phyloP scores from a whole-genome alignment of 2,797 vertebrate genomes.

The Sphaeramia orbicularis region DNA sequence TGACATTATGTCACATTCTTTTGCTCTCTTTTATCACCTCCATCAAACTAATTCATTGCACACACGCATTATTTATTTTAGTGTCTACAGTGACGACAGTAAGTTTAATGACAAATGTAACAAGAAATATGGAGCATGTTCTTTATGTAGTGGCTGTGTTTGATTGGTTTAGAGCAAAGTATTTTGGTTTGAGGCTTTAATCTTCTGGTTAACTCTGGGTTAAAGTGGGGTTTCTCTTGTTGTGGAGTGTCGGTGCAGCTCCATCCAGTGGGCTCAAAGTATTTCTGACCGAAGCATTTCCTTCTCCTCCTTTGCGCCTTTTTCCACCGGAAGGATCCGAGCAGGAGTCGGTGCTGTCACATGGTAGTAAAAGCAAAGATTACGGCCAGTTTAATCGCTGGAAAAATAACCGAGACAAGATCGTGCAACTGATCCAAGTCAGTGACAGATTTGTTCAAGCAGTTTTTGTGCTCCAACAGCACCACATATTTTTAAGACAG shows the following conservation, averaged over 20 bases:
- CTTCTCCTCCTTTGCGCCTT: constrained; percentile 7
- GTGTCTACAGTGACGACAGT: constrained; percentile 5
- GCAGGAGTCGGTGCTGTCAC: constrained; percentile 21
- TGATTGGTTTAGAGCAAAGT: constrained; percentile 2
- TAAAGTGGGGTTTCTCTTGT: constrained; percentile 15
- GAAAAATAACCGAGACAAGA: constrained; percentile 29
- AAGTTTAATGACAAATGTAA: constrained; percentile 27
- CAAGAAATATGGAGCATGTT: constrained; percentile 25
- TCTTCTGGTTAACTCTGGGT: constrained; percentile 23
- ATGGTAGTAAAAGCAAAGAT: constrained; percentile 22
- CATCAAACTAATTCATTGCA: constrained; percentile 13
- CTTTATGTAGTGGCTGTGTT: constrained; percentile 3
- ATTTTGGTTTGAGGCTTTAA: constrained; percentile 40
- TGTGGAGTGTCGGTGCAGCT: constrained; percentile 57
- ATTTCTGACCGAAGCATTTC: constrained; percentile 38
- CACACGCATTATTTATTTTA: constrained; percentile 11
- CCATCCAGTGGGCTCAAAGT: constrained; percentile 70
- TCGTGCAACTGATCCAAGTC: constrained; percentile 9
- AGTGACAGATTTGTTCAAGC: constrained; percentile 27
- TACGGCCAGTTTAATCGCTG: constrained; percentile 24
- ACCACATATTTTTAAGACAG: background rate
- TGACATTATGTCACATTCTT: constrained; percentile 22
- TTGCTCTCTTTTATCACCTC: constrained; percentile 23
- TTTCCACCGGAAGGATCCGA: constrained; percentile 35
- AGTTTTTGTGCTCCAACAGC: background rate